Percentiles rank a stretch among this genome's conserved stretches.
These are phyloP conservation scores for Epistrophe grossulariae DNA, from an alignment of 2,888 invertebrate species.

Conservation along the genomic window DNA sequence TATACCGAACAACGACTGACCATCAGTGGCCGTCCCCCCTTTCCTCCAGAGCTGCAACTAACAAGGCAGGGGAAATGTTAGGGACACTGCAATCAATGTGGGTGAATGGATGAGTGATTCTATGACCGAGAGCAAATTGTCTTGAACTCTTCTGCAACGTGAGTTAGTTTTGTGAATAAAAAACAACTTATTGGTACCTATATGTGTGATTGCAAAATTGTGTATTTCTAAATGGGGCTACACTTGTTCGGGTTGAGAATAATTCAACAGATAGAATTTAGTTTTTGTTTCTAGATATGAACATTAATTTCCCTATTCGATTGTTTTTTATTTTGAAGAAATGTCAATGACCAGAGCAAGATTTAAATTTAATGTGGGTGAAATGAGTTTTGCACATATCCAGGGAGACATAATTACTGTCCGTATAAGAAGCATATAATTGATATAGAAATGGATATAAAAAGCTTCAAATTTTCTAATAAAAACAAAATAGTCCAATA, in stretches of 20 bases:
- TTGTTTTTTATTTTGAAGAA: background rate
- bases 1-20: background rate
- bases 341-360: too few relatives aligned
- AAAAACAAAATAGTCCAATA: too few relatives aligned
- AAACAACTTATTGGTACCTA: constrained; percentile 4
- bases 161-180: constrained; percentile 35
- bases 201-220: constrained; percentile 62
- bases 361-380: too few relatives aligned
- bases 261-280: constrained; percentile 6
- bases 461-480: too few relatives aligned
- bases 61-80: background rate
- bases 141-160: constrained; percentile 66
- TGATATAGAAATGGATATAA: too few relatives aligned
- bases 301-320: background rate
- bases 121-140: constrained; percentile 58
- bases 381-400: too few relatives aligned
- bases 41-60: background rate
- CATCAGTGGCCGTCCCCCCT: background rate
- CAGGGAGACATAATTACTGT: too few relatives aligned
- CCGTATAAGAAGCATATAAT: too few relatives aligned
- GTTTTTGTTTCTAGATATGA: background rate
- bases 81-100: constrained; percentile 53
- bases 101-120: constrained; percentile 70
- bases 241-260: constrained; percentile 32
- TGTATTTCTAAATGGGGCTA: constrained; percentile 34